A percentile compares a stretch with the other conserved stretches of the same genome.
Conservation (phyloP, 2,888 invertebrate genomes). For the Bibio marci region DNA sequence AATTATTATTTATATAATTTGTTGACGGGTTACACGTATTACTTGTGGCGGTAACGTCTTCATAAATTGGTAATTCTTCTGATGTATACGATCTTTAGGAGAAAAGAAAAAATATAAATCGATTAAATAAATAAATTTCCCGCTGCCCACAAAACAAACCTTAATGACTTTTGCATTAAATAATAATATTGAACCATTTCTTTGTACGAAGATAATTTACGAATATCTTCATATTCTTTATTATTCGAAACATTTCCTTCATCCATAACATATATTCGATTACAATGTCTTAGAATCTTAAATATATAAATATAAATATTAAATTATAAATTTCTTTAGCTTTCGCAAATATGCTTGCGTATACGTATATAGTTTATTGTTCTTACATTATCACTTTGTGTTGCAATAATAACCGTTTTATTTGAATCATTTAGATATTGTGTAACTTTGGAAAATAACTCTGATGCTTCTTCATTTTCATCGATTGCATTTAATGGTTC, state of each 20-base stretch:
- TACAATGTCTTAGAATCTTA: not conserved
- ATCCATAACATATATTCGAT: slow-evolving; percentile 1
- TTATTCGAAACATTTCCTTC: not conserved
- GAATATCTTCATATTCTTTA: not conserved
- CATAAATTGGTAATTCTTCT: too few relatives aligned
- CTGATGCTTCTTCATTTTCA: slow-evolving; percentile 1
- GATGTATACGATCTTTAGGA: too few relatives aligned
- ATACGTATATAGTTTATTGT: too few relatives aligned
- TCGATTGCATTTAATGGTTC: slow-evolving; percentile 7
- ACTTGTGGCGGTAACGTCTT: too few relatives aligned
- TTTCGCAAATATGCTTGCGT: too few relatives aligned
- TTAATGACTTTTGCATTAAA: not conserved
- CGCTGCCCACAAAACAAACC: too few relatives aligned
- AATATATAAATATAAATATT: not conserved
- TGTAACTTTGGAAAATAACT: slow-evolving; percentile 3
- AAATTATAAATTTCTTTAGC: not conserved
- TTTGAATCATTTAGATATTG: slow-evolving; percentile 2
- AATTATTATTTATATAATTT: too few relatives aligned
- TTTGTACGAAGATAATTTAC: not conserved
- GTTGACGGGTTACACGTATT: too few relatives aligned
- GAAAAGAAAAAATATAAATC: too few relatives aligned
- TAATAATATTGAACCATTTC: not conserved
- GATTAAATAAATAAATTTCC: too few relatives aligned
- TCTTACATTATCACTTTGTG: slow-evolving; percentile 4
- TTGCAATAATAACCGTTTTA: slow-evolving; percentile 8